Evolutionary conservation across 2,797 vertebrate genomes (phyloP), one percentile per base, ranked within the genome.

Genomic region (Dicrostonyx torquatus): DNA sequence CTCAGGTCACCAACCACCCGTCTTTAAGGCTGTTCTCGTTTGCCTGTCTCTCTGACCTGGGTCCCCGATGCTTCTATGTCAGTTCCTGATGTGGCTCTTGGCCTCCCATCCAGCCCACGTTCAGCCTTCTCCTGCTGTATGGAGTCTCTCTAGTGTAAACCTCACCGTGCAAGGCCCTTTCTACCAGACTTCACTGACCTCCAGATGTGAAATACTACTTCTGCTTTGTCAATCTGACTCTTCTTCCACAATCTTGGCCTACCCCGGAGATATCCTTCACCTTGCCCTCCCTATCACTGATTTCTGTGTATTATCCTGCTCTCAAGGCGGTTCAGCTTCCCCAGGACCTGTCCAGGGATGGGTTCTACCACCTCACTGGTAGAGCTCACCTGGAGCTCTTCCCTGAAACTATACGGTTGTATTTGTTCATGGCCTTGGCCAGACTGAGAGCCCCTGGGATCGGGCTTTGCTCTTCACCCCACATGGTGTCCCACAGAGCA

Each of bases 291-390:
- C 24, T 0, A 5, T 6, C 6, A 1, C 14, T 4, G 4, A 34
- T 24, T 22, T 13, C 17, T 68, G 34, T n/a, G 82, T 70, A 2
- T 45, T 55, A 29, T 15, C 31, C 70, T 20, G 37, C 37, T 77
- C 43, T 18, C 37, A 11, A 50, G 34, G 37, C 3, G 18, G 11
- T 2, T 12, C 5, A 0, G 45, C 22, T 70, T 29, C 29, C 13
- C 31, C 6, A n/a, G 40, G 72, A 26, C 26, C 13, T 0, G 43
- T 53, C n/a, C 45, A 22, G 45, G 45, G 1, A 77, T 11, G 31
- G 11, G 22, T 5, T 26, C 40, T 1, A 7, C 3, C 6, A 0
- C 26, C 15, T 17, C 1, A 0, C 34, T 10, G n/a, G n/a, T n/a
- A n/a, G n/a, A n/a, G n/a, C n/a, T n/a, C 18, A 20, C 34, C 64